Conservation (phyloP, 2,113 vertebrate species). For the Catagonus wagneri region DNA sequence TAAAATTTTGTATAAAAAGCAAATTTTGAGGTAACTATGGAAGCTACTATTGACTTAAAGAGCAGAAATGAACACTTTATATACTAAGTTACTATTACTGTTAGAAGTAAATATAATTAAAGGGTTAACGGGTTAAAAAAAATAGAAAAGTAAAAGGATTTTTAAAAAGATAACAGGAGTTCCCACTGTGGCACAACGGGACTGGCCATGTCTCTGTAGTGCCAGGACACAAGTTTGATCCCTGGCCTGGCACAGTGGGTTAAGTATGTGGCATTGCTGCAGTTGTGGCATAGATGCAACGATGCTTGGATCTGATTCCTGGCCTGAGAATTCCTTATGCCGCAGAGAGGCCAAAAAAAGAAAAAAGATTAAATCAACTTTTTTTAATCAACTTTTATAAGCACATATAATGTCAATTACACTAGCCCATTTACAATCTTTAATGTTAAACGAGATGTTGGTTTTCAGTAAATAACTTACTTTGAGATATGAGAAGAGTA, state of each 20-base stretch:
- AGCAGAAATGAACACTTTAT: conserved; percentile 15
- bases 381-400: not conserved
- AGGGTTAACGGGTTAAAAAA: no score
- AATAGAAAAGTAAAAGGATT: not conserved
- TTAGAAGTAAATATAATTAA: conserved; percentile 43
- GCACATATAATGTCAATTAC: conserved; percentile 36
- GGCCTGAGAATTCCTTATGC: no score
- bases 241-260: no score
- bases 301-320: no score
- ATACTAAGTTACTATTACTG: conserved; percentile 14
- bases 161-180: conserved; percentile 4
- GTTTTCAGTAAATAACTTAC: not conserved
- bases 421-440: conserved; percentile 20
- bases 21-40: conserved; percentile 33
- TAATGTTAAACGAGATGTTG: not conserved
- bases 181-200: no score
- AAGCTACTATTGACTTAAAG: not conserved
- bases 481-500: conserved; percentile 49
- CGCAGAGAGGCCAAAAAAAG: no score
- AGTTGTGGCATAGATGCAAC: no score
- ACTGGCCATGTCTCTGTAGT: no score
- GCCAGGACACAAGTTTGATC: no score
- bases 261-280: no score
- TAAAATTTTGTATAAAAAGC: conserved; percentile 1
- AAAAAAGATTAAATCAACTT: no score